A percentile compares a stretch with the other conserved stretches of the same genome.
phyloP scores from a whole-genome alignment of 2,888 invertebrate species.

The Cyclophora punctaria region DNA sequence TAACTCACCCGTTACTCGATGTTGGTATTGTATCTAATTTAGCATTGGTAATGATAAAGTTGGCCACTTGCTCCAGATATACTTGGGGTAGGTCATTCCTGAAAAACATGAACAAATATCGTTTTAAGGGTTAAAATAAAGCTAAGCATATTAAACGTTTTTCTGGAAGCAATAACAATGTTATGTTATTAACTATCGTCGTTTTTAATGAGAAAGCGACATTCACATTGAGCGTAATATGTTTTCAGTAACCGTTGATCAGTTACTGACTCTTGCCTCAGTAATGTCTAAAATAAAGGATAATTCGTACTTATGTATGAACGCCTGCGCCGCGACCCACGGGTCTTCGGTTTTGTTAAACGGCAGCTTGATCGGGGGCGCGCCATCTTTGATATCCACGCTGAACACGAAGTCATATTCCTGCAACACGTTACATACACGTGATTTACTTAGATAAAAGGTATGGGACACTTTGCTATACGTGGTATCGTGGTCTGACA shows the following conservation, averaged over 20 bases:
- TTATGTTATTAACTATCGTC: too few species aligned
- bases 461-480: too few species aligned
- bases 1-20: conserved; percentile 61
- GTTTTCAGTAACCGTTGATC: too few species aligned
- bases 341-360: conserved; percentile 94
- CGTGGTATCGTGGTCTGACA: too few species aligned
- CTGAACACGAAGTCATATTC: conserved; percentile 97
- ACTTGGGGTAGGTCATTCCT: conserved; percentile 86
- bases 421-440: conserved; percentile 30
- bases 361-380: conserved; percentile 91
- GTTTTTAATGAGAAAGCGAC: too few species aligned
- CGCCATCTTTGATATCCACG: conserved; percentile 95
- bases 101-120: too few species aligned
- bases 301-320: conserved; percentile 80
- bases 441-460: not conserved
- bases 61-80: conserved; percentile 93
- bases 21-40: conserved; percentile 54
- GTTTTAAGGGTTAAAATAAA: too few species aligned
- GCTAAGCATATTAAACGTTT: too few species aligned
- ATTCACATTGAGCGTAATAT: too few species aligned
- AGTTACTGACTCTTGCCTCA: too few species aligned
- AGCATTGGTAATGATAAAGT: conserved; percentile 92
- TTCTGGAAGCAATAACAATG: not conserved
- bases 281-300: too few species aligned
- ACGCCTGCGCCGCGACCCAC: conserved; percentile 92